Base-by-base conservation (phyloP, 2,888 invertebrate species). In the Apantesis nais region DNA sequence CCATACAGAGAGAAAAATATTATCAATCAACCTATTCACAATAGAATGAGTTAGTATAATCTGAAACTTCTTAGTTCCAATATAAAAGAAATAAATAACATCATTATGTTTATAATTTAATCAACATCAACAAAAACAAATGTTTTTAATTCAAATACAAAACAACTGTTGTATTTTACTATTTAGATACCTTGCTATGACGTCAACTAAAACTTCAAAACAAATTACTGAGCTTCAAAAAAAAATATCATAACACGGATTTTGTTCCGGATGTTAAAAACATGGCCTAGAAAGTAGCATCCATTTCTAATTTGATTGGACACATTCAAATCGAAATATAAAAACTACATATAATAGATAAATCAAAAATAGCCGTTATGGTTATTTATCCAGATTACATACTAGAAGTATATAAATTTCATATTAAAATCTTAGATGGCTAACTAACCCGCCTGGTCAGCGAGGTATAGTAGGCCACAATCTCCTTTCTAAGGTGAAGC, bases 251-350 rank as follows among this genome's bases (percentile, higher is more conserved):
- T 29, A 41, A 63, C 25, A 41, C 62, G 62, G 16, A 62, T 39
- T 41, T 62, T 25, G 62, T n/a, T 16, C 62, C 39, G 62, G 62
- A 63, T 63, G 62, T 39, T 63, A 29, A 29, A 25, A 41, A 63
- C 39, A 41, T 16, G 41, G n/a, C 19, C 39, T 5, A 29, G 16
- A 62, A 41, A 62, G 19, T 16, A 62, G 29, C 19, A 25, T 25
- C 41, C 25, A 25, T 39, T 39, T 41, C 41, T 62, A 62, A 39
- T 39, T 52, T 25, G 41, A 25, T 55, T 55, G 25, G 1, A 41
- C 41, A 22, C 16, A 9, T 37, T 9, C 7, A 1, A 14, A 39
- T 25, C 29, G 29, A 29, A 63, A 29, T 41, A 41, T 39, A 11
- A 11, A 62, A 14, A 9, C 14, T 8, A 25, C 39, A 8, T 39